Percentiles rank a stretch among this genome's conserved stretches.
Evolutionary conservation across 2,888 invertebrate species (phyloP).

Genomic region (Sminthurides aquaticus): DNA sequence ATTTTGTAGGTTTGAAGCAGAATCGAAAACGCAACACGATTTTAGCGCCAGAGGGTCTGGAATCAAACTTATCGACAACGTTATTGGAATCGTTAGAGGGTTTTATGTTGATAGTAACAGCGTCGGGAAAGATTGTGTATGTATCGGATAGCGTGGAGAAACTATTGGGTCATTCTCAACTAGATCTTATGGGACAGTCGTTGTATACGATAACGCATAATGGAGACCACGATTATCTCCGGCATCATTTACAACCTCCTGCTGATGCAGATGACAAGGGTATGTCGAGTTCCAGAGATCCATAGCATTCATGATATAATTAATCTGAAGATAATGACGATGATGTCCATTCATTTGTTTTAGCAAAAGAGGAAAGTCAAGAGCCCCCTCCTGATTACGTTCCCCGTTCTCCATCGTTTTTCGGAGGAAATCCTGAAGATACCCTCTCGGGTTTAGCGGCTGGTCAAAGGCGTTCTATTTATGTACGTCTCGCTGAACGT

Average conservation of each 20-base stretch:
- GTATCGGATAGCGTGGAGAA: conserved; percentile 77
- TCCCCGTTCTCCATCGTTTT: conserved; percentile 44
- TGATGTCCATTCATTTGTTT: conserved; percentile 1
- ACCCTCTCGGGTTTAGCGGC: conserved; percentile 42
- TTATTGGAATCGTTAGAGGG: conserved; percentile 55
- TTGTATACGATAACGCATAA: conserved; percentile 72
- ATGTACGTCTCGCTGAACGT: conserved; percentile 52
- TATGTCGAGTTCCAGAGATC: conserved; percentile 14
- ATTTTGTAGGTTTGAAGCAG: conserved; percentile 40
- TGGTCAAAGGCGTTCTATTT: conserved; percentile 49
- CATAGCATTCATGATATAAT: not conserved
- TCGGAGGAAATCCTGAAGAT: conserved; percentile 43
- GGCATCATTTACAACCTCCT: conserved; percentile 44
- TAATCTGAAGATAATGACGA: not conserved
- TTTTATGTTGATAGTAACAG: conserved; percentile 70
- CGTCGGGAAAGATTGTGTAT: conserved; percentile 74
- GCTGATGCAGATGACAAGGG: conserved; percentile 37
- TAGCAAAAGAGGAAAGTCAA: not conserved
- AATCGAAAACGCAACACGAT: conserved; percentile 32
- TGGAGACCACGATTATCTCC: conserved; percentile 60
- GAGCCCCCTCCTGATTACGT: conserved; percentile 29
- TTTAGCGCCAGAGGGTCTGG: conserved; percentile 27
- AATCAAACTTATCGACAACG: conserved; percentile 45
- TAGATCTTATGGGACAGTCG: conserved; percentile 73
- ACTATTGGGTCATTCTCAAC: conserved; percentile 76